A percentile compares a stretch with the other conserved stretches of the same genome.
Conservation (phyloP, 2,888 invertebrate genomes). For the Scotopteryx bipunctaria region DNA sequence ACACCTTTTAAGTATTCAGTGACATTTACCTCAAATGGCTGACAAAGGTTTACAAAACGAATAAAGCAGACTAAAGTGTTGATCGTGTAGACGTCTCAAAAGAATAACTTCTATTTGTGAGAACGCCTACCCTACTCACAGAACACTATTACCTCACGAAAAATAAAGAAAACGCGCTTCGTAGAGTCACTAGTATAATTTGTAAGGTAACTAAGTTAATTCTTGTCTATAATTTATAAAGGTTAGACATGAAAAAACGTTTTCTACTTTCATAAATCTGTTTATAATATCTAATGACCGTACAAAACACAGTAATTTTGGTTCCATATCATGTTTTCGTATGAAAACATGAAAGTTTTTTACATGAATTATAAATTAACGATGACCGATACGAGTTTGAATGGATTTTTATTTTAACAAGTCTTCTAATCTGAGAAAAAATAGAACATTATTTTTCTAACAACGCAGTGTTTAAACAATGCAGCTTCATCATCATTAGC, state of each 20-base stretch:
- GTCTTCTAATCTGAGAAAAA: neutral
- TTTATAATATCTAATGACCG: conserved; percentile 43
- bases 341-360: conserved; percentile 45
- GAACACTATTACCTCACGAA: too few species aligned
- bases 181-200: conserved; percentile 42
- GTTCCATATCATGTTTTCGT: conserved; percentile 46
- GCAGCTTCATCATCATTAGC: too few species aligned
- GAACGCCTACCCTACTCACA: conserved; percentile 33
- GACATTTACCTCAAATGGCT: neutral
- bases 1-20: conserved; percentile 13
- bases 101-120: conserved; percentile 21
- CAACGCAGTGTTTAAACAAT: neutral
- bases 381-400: conserved; percentile 41
- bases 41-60: conserved; percentile 5
- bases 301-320: conserved; percentile 50
- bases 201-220: conserved; percentile 25
- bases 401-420: conserved; percentile 29
- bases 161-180: conserved; percentile 36
- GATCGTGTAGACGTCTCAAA: conserved; percentile 17
- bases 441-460: neutral
- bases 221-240: conserved; percentile 17
- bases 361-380: conserved; percentile 67
- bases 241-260: conserved; percentile 11
- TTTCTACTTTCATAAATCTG: conserved; percentile 27
- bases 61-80: conserved; percentile 19